Conservation (phyloP, 2,888 invertebrate species). For the Mantis religiosa region DNA sequence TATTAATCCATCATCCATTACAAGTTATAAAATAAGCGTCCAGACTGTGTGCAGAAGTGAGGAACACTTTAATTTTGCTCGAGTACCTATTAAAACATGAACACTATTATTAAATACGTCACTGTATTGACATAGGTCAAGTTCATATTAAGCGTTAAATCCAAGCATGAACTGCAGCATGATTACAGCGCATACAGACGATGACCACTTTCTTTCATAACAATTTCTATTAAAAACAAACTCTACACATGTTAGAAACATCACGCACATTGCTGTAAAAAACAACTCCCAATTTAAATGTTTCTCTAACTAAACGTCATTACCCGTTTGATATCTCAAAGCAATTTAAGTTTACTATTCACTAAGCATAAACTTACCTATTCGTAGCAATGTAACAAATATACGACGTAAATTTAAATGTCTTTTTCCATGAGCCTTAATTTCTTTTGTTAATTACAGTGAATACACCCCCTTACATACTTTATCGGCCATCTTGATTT, state of each 20-base stretch:
- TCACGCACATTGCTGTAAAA: neutral
- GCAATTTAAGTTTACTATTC: neutral
- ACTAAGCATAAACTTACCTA: neutral
- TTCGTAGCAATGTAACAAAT: neutral
- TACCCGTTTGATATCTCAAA: neutral
- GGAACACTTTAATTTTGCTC: neutral
- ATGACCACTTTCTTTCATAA: neutral
- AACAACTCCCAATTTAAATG: neutral
- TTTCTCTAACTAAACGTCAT: neutral
- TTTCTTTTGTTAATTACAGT: neutral
- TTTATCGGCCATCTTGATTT: neutral
- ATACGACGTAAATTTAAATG: neutral
- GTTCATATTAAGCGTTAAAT: neutral
- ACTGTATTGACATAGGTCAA: neutral
- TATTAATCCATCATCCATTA: conserved; percentile 23
- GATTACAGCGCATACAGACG: neutral
- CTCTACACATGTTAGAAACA: no score
- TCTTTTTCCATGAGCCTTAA: neutral
- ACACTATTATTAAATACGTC: neutral
- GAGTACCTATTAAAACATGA: neutral
- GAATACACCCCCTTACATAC: neutral
- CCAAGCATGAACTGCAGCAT: neutral
- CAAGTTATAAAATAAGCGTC: neutral
- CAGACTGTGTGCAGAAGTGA: neutral
- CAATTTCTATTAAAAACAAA: neutral